Percentiles rank a stretch among this genome's conserved stretches.
These are phyloP conservation scores for Rana temporaria DNA, from an alignment of 2,113 vertebrate species.

Conservation along the genomic window DNA sequence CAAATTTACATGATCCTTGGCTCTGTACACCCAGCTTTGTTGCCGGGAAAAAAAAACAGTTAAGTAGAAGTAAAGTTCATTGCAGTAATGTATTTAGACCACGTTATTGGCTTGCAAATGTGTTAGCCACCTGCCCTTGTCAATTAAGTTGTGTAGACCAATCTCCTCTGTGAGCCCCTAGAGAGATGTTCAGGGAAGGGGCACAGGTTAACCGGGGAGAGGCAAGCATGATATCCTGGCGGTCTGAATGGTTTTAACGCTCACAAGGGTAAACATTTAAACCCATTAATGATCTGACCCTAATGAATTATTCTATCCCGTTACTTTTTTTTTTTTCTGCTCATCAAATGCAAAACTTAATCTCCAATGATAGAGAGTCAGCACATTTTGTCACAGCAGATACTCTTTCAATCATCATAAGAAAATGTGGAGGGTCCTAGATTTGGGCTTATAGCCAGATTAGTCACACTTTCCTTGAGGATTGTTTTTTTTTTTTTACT, in stretches of 20 bases:
- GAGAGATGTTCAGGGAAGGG: slow-evolving; percentile 54
- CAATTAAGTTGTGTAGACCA: slow-evolving; percentile 40
- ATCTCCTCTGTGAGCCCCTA: slow-evolving; percentile 39
- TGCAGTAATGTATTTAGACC: slow-evolving; percentile 26
- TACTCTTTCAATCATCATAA: slow-evolving; percentile 85
- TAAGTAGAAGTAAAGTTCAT: slow-evolving; percentile 43
- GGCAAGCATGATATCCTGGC: slow-evolving; percentile 46
- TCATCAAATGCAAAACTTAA: slow-evolving; percentile 62
- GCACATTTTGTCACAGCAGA: slow-evolving; percentile 79
- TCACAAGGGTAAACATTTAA: slow-evolving; percentile 54
- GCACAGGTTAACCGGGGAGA: slow-evolving; percentile 66
- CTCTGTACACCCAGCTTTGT: neutral
- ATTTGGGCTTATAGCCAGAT: slow-evolving; percentile 80
- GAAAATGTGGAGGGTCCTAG: slow-evolving; percentile 78
- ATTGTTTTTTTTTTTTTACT: slow-evolving; percentile 70
- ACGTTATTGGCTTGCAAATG: slow-evolving; percentile 51
- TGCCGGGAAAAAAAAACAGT: neutral
- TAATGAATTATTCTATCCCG: slow-evolving; percentile 29
- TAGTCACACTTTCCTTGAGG: slow-evolving; percentile 93
- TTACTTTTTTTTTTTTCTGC: slow-evolving; percentile 60
- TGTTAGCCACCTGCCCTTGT: slow-evolving; percentile 50
- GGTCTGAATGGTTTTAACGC: slow-evolving; percentile 52
- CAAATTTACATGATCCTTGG: neutral
- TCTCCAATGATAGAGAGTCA: slow-evolving; percentile 76
- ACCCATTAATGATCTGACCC: slow-evolving; percentile 52